A percentile compares a stretch with the other conserved stretches of the same genome.
Evolutionary conservation across 1,140 invertebrate species (phyloP).

Genomic region (Planococcus citri): DNA sequence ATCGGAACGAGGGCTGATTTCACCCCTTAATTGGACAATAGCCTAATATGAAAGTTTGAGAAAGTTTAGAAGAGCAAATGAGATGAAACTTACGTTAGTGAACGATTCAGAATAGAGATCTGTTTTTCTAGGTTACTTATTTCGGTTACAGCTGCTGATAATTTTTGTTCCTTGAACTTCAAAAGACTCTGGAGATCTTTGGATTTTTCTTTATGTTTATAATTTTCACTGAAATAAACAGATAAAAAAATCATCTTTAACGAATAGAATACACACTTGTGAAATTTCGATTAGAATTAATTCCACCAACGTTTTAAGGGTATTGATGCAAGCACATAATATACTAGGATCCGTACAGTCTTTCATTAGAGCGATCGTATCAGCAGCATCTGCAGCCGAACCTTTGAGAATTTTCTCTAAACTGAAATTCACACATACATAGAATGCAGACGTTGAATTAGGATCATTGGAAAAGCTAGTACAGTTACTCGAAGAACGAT

Average conservation of each 20-base stretch:
- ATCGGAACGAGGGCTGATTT: too few species aligned
- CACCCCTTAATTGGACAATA: too few species aligned
- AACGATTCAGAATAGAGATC: neutral
- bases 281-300: neutral
- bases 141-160: constrained; percentile 20
- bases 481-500: too few species aligned
- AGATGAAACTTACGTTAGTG: neutral
- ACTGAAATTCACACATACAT: neutral
- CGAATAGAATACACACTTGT: too few species aligned
- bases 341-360: neutral
- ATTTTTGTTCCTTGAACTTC: constrained; percentile 24
- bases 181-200: constrained; percentile 12
- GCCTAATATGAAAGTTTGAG: too few species aligned
- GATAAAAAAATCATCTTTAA: too few species aligned
- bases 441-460: too few species aligned
- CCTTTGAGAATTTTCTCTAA: neutral
- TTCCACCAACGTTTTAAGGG: neutral
- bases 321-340: neutral
- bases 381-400: neutral
- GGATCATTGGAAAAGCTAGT: too few species aligned
- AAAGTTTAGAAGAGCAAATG: neutral
- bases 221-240: neutral
- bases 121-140: constrained; percentile 27
- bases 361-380: neutral
- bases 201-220: neutral